Evolutionary conservation across 2,888 invertebrate species (phyloP).

Genomic region (Disparrhopalites patrizii): DNA sequence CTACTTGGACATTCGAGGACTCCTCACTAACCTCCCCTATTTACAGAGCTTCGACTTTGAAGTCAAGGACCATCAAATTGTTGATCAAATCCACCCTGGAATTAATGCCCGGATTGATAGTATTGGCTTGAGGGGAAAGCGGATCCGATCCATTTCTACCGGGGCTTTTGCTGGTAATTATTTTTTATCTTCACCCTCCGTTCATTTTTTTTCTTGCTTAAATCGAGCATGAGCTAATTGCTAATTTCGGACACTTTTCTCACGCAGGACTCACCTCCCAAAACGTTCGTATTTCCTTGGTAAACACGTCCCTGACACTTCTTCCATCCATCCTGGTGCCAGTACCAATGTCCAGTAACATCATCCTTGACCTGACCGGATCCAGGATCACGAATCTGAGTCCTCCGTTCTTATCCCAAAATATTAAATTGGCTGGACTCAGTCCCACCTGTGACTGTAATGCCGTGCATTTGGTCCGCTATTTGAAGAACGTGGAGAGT

Average conservation of each 20-base stretch:
- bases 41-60: constrained; percentile 76
- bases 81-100: constrained; percentile 70
- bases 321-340: constrained; percentile 79
- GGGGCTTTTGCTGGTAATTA: constrained; percentile 72
- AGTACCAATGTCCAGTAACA: constrained; percentile 76
- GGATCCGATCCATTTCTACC: constrained; percentile 65
- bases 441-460: constrained; percentile 83
- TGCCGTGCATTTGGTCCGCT: constrained; percentile 52
- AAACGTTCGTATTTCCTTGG: constrained; percentile 66
- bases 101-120: constrained; percentile 41
- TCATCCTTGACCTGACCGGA: constrained; percentile 72
- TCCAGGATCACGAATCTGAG: constrained; percentile 71
- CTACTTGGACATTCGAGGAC: constrained; percentile 69
- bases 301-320: constrained; percentile 72
- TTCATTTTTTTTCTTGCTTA: no score
- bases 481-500: constrained; percentile 43
- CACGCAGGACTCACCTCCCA: constrained; percentile 61
- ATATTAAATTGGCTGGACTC: constrained; percentile 76
- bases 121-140: constrained; percentile 43
- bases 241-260: neutral
- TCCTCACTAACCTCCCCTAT: constrained; percentile 69
- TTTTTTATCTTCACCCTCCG: no score
- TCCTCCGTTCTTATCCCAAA: constrained; percentile 70
- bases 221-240: no score
- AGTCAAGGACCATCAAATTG: constrained; percentile 68